phyloP scores from a whole-genome alignment of 2,113 vertebrate species.

The Genyomyrus donnyi region DNA sequence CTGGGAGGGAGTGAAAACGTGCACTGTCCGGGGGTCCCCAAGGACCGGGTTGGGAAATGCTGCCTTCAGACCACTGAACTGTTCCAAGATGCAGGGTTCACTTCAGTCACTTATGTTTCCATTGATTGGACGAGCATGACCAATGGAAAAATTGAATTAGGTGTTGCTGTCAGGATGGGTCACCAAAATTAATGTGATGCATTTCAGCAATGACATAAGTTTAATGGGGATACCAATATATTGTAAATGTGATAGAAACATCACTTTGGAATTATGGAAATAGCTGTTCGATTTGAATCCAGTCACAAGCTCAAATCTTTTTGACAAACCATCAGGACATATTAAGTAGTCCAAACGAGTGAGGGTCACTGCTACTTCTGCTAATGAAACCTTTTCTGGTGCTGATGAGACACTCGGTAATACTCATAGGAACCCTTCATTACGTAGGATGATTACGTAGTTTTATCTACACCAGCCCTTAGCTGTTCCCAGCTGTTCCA shows the following conservation, averaged over 20 bases:
- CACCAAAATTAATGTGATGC: conserved; percentile 15
- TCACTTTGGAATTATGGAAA: background rate
- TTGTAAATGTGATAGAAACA: background rate
- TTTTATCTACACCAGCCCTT: background rate
- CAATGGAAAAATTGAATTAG: conserved; percentile 15
- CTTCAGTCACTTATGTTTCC: background rate
- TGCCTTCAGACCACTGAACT: background rate
- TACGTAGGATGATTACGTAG: background rate
- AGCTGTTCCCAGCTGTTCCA: background rate
- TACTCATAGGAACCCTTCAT: background rate
- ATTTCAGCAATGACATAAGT: background rate
- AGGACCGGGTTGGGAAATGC: background rate
- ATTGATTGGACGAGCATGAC: background rate
- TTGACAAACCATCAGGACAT: background rate
- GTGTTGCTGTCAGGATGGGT: background rate
- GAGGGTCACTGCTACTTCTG: background rate
- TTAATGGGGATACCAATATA: background rate
- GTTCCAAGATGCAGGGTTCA: background rate
- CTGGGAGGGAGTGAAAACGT: background rate
- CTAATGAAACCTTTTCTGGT: background rate
- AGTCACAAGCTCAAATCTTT: background rate
- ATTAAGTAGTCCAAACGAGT: background rate
- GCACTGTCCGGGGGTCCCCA: background rate
- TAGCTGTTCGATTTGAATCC: background rate
- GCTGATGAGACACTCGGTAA: background rate